Evolutionary conservation across 2,888 invertebrate genomes (phyloP).

Genomic region (Augiades crinisus): DNA sequence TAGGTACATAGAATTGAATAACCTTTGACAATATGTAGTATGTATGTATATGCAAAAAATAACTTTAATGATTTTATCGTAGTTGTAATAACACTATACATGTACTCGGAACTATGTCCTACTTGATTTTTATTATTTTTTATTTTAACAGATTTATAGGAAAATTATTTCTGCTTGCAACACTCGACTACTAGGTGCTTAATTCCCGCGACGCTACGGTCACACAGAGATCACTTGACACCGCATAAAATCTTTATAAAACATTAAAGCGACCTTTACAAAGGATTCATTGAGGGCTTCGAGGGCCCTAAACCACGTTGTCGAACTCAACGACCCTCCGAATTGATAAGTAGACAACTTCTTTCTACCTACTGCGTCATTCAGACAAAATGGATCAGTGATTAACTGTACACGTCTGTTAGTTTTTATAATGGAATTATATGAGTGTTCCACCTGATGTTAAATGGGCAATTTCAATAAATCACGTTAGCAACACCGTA

Average conservation of each 20-base stretch:
- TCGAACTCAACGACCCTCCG: slow-evolving; percentile 55
- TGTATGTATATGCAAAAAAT: too few species aligned
- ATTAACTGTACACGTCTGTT: neutral
- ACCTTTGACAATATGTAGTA: too few species aligned
- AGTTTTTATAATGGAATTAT: too few species aligned
- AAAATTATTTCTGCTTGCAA: slow-evolving; percentile 3
- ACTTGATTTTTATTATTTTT: too few species aligned
- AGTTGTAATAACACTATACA: too few species aligned
- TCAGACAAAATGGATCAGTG: slow-evolving; percentile 10
- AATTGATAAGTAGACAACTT: slow-evolving; percentile 55
- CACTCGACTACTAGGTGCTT: neutral
- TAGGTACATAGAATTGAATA: too few species aligned
- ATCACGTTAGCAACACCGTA: too few species aligned
- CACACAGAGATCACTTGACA: slow-evolving; percentile 28
- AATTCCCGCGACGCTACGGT: slow-evolving; percentile 4
- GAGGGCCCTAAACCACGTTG: slow-evolving; percentile 56
- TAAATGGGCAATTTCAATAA: too few species aligned
- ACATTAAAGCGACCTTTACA: slow-evolving; percentile 52
- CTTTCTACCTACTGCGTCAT: slow-evolving; percentile 21
- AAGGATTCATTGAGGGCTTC: slow-evolving; percentile 53
- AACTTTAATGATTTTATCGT: too few species aligned
- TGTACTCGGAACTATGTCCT: too few species aligned
- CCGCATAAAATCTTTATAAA: slow-evolving; percentile 47
- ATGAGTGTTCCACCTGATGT: too few species aligned
- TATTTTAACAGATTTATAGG: too few species aligned